Percentiles rank a stretch among this genome's conserved stretches.
Conservation (phyloP, 2,888 invertebrate genomes). For the Deroplatys truncata region DNA sequence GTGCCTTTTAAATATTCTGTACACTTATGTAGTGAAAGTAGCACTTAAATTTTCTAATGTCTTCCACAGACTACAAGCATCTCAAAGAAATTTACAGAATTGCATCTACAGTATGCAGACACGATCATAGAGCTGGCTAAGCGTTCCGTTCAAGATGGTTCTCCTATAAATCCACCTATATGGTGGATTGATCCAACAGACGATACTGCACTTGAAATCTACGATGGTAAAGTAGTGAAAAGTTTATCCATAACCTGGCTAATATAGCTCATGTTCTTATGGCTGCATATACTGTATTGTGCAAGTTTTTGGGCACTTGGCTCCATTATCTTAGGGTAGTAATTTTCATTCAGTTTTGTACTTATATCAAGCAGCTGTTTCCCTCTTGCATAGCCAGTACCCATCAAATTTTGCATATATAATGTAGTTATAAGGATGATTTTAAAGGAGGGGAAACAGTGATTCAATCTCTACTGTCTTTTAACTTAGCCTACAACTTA, state of each 20-base stretch:
- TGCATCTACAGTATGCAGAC: conserved; percentile 58
- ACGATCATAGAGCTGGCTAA: conserved; percentile 57
- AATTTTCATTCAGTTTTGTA: not conserved
- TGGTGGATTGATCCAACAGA: conserved; percentile 81
- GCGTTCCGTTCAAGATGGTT: conserved; percentile 55
- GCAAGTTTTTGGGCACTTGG: not conserved
- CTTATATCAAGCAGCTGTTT: too few species aligned
- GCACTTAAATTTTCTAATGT: not conserved
- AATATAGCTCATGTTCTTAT: not conserved
- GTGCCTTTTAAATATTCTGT: not conserved
- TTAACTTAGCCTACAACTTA: too few species aligned
- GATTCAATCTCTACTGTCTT: too few species aligned
- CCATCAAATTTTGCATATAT: too few species aligned
- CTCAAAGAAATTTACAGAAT: conserved; percentile 57
- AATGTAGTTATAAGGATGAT: too few species aligned
- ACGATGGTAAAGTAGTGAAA: conserved; percentile 40
- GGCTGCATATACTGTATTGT: not conserved
- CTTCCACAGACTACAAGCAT: conserved; percentile 56
- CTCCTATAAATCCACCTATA: conserved; percentile 73
- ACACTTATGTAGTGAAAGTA: not conserved
- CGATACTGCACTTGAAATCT: conserved; percentile 50
- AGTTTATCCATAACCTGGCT: not conserved
- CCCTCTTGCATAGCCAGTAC: too few species aligned
- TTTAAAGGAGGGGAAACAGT: too few species aligned
- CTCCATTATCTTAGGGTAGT: not conserved